Evolutionary conservation across 2,888 invertebrate genomes (phyloP), one percentile per base, ranked within the genome.

Genomic region (Lepetodrilus schrolli): DNA sequence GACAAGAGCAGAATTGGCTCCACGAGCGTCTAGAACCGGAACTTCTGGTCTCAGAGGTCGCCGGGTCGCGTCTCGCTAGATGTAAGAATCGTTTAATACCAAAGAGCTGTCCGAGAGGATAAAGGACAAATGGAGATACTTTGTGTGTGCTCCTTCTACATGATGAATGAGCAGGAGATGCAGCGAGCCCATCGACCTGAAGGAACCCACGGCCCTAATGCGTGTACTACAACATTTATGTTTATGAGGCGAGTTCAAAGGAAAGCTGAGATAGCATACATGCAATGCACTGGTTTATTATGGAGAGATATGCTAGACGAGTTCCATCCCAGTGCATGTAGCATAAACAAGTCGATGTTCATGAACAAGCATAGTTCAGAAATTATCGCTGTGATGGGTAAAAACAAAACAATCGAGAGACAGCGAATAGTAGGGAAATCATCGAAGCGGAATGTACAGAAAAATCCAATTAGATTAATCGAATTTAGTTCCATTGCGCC

Each of bases 401-500:
- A 34, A 58, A 58, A 58, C 26, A 58, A 58, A 58, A 58, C 58
- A n/a, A 34, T 10, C 58, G 17, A 17, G 30, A 26, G 17, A 17
- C 17, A 13, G 30, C 26, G 30, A 58, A 30, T 58, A 26, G 26
- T 58, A 17, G 26, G 17, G 58, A 30, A 58, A 58, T 17, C 30
- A 58, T 7, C 7, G 58, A 30, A 21, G 58, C 58, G 58, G 30
- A 30, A 58, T 58, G 58, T 58, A 58, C 58, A 58, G 20, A 17
- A 34, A 34, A 58, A 58, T 58, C 58, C 58, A 58, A 58, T 58
- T 58, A 58, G 58, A 58, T 58, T 34, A 58, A 58, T 58, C 58
- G 58, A 58, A 58, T 3, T 34, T 58, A 30, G 58, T 58, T 34
- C 30, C 30, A 23, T 7, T 34, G 13, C 17, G 34, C 43, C 17